A percentile compares a stretch with the other conserved stretches of the same genome.
These are phyloP conservation scores for Drosophila biarmipes DNA, from an alignment of 1,140 invertebrate genomes.

Conservation along the genomic window DNA sequence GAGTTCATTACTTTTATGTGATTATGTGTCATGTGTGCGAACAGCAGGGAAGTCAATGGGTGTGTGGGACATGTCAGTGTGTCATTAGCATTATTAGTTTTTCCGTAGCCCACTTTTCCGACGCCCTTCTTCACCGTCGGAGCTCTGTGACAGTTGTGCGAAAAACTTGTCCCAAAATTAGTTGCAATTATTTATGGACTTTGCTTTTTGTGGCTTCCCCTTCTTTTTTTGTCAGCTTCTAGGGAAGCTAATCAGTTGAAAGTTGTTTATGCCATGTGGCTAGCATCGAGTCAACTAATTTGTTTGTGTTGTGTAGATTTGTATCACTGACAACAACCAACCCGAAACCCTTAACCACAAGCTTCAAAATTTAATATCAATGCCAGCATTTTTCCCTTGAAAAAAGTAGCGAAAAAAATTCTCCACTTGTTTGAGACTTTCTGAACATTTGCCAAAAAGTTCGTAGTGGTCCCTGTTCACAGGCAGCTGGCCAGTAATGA, in stretches of 20 bases:
- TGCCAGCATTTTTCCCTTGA: neutral
- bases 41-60: slow-evolving; percentile 9
- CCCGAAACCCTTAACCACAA: neutral
- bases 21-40: slow-evolving; percentile 70
- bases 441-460: slow-evolving; percentile 44
- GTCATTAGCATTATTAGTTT: slow-evolving; percentile 76
- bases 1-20: slow-evolving; percentile 81
- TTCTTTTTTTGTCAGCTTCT: slow-evolving; percentile 5
- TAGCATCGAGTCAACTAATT: slow-evolving; percentile 26
- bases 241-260: slow-evolving; percentile 47
- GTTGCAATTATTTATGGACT: slow-evolving; percentile 74
- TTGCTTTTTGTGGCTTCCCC: slow-evolving; percentile 22
- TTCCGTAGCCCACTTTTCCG: slow-evolving; percentile 31
- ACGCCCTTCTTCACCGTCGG: neutral
- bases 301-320: slow-evolving; percentile 33
- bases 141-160: slow-evolving; percentile 21
- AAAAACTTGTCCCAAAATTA: slow-evolving; percentile 61
- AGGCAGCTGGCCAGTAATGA: slow-evolving; percentile 28
- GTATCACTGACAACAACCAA: slow-evolving; percentile 5
- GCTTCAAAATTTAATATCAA: slow-evolving; percentile 22
- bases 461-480: slow-evolving; percentile 16
- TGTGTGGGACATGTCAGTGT: slow-evolving; percentile 42
- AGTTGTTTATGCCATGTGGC: slow-evolving; percentile 29
- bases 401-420: slow-evolving; percentile 3
- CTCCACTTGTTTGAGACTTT: slow-evolving; percentile 1